phyloP scores from a whole-genome alignment of 64 coral and sea anemone genomes.

The Anthopleura sola region DNA sequence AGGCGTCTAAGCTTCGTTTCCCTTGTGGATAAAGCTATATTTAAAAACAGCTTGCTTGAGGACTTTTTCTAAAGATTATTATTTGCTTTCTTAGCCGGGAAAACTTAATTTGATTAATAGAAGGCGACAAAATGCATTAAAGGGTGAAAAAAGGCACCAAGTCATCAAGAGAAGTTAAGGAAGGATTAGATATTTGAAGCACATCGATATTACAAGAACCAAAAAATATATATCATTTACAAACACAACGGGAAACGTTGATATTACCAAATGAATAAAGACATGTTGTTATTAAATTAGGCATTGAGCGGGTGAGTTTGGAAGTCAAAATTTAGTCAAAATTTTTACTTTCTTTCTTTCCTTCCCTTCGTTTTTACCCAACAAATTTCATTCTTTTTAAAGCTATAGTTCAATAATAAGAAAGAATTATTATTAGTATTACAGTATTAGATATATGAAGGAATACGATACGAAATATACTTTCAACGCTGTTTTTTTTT shows the following conservation, averaged over 20 bases:
- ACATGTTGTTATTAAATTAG: neutral
- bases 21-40: neutral
- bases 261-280: neutral
- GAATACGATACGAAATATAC: neutral
- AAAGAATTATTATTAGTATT: no score
- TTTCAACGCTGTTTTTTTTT: neutral
- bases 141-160: neutral
- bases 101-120: neutral
- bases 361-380: neutral
- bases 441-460: neutral
- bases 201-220: neutral
- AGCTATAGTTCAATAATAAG: neutral
- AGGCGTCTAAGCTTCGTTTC: neutral
- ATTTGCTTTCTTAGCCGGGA: neutral
- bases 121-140: neutral
- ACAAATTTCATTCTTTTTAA: neutral
- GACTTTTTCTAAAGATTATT: neutral
- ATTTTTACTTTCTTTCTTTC: neutral
- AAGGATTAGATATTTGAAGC: neutral
- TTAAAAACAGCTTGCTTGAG: neutral
- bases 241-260: neutral
- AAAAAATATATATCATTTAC: neutral
- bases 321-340: neutral
- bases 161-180: neutral
- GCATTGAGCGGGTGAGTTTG: neutral